Evolutionary conservation across 1,140 invertebrate genomes (phyloP).

Genomic region (Elysia chlorotica): DNA sequence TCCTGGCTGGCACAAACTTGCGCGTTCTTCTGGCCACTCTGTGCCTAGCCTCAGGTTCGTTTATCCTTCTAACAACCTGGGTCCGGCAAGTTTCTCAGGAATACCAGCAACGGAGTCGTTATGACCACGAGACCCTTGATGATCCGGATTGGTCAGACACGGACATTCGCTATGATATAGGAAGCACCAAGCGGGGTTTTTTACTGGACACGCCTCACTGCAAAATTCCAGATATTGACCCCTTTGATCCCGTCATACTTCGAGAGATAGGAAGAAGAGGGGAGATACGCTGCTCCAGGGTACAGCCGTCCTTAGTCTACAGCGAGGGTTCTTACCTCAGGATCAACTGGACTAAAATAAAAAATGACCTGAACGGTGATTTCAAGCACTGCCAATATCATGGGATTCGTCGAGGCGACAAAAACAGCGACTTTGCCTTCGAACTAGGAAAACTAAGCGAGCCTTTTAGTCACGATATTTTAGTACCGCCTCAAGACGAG

Average conservation of each 20-base stretch:
- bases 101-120: too few species aligned
- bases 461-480: slow-evolving; percentile 28
- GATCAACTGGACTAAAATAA: slow-evolving; percentile 43
- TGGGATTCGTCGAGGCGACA: slow-evolving; percentile 45
- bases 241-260: slow-evolving; percentile 73
- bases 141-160: too few species aligned
- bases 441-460: slow-evolving; percentile 17
- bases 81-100: too few species aligned
- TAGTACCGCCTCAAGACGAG: slow-evolving; percentile 35
- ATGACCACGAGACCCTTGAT: too few species aligned
- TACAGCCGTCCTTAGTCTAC: slow-evolving; percentile 61
- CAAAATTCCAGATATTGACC: slow-evolving; percentile 77
- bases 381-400: slow-evolving; percentile 55
- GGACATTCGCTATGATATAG: too few species aligned
- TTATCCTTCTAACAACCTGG: too few species aligned
- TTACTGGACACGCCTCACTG: slow-evolving; percentile 77
- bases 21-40: too few species aligned
- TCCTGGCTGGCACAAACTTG: too few species aligned
- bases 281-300: slow-evolving; percentile 67
- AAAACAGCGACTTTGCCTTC: slow-evolving; percentile 30
- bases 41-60: too few species aligned
- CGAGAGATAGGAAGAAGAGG: slow-evolving; percentile 67
- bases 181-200: too few species aligned
- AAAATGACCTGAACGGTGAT: slow-evolving; percentile 36
- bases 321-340: slow-evolving; percentile 43